Evolutionary conservation across 2,113 vertebrate genomes (phyloP), one percentile per base, ranked within the genome.

Genomic region (Phocoena sinus): DNA sequence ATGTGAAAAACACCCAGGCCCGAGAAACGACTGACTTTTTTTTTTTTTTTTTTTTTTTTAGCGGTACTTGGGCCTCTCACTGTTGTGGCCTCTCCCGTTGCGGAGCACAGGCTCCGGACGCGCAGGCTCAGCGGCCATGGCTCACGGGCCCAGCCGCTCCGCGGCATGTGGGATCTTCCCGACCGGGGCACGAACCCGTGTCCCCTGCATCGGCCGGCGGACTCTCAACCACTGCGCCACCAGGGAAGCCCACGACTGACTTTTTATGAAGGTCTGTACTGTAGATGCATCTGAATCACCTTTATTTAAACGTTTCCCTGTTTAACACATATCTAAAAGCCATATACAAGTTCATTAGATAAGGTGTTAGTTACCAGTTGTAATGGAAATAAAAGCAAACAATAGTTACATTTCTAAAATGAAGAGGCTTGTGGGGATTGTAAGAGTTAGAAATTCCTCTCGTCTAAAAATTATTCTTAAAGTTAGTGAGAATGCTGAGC

Each of bases 211-310:
- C 8, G 1, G 44, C 44, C 0, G 9, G 44, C 0, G 8, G 8
- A 47, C 44, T 47, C 44, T 0, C 44, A 47, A 47, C 44, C 44
- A 47, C 44, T 47, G 44, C 2, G 44, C 44, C 44, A 47, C 9
- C 44, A 47, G 44, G 44, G 44, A 47, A 47, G 44, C 2, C 44
- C 44, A 76, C 36, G 5, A 15, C 26, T 8, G 25, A 33, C 6
- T 33, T 3, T 31, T 5, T 11, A 1, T 4, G 17, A 67, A 17
- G 28, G 2, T 26, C 5, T 5, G 3, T 5, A 5, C 1, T 14
- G 8, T 3, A 6, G 33, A 38, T 56, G 17, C 11, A 17, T 9
- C 6, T 77, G 23, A 36, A 71, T 11, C 6, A 17, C 0, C 10
- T 8, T 71, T 70, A 26, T 33, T 21, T 3, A 36, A 58, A 31